Evolutionary conservation across 2,797 vertebrate genomes (phyloP), one percentile per base, ranked within the genome.

Genomic region (Sebastes diploproa): DNA sequence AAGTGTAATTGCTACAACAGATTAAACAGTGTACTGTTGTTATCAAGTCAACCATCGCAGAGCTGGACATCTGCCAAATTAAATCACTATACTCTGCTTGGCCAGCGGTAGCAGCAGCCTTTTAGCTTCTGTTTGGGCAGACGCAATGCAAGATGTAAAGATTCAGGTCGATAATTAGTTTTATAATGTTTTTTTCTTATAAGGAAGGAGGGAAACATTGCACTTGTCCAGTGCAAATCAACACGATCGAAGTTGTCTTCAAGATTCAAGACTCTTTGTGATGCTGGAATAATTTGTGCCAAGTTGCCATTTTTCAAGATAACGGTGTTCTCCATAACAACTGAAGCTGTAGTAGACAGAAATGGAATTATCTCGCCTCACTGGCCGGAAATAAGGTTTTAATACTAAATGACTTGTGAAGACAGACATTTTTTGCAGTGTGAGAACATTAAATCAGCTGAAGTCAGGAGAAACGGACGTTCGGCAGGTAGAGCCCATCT

Each of bases 401-500:
- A 72, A 73, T 71, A 61, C 46, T 20, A 63, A 76, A 82, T 62
- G 36, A 76, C 30, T 61, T 71, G 61, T 79, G 34, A 77, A 83
- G 25, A 76, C 58, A 36, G 59, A 76, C 54, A 72, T 61, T 82
- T 76, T 80, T 81, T 75, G 56, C 46, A 62, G 32, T 16, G 60
- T 64, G 46, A 80, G 78, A 64, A 42, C 64, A 72, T 84, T 84
- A 90, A 80, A 92, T 92, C 77, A 80, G 78, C 74, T 82, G 68
- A 86, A 54, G 77, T 80, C 77, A 82, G 77, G 74, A 86, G 80
- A 85, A 91, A 64, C 18, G n/a, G 50, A 80, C 58, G 68, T 88
- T 88, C 76, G 78, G 81, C 88, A 91, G 86, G 87, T 91, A 89
- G 59, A 70, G 78, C 68, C 86, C 86, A 79, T 93, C 87, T 89